Evolutionary conservation across 23 tunicate genomes (phyloP), one percentile per base, ranked within the genome.

Genomic region (Ascidia mentula): DNA sequence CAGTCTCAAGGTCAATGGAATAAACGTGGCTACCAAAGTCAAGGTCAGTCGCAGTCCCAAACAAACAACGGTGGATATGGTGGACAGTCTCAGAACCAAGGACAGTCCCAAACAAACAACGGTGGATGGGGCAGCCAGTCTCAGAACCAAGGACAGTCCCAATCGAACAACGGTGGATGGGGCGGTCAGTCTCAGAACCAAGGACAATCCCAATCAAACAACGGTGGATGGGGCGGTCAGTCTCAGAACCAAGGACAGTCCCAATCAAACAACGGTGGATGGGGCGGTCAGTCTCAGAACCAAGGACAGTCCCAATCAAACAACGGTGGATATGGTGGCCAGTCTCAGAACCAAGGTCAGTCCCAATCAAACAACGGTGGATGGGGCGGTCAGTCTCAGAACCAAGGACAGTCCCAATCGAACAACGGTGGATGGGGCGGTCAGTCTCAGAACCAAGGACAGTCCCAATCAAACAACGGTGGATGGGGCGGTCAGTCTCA

Each of bases 1-100:
- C 86, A 82, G 37, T 13, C 40, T 31, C 87, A 83, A 59, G 35
- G 81, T 18, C 87, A 83, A 76, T 59, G 42, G 42, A 34, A 38
- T 13, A 32, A 31, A 42, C 59, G 84, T 20, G 84, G 84, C 28
- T 32, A 9, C 24, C 81, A 76, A 60, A 5, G 22, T 28, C 87
- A 45, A 32, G 33, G 35, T 15, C 61, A 83, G 39, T 20, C 39
- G 18, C 87, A 83, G 37, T 12, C 60, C 5, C 87, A 80, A 69
- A 26, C 24, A 12, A 39, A 42, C 60, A 30, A 37, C 39, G 82
- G 82, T n/a, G 37, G 40, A 33, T 35, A 59, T n/a, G 82, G 82
- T 7, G 84, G 77, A 35, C 76, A 69, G 37, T 8, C 31, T 31
- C 84, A 83, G 36, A 35, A 32, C 32, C 87, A 82, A 74, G 22